Base-by-base conservation (phyloP, 1,140 invertebrate genomes). In the Hyphantria cunea region DNA sequence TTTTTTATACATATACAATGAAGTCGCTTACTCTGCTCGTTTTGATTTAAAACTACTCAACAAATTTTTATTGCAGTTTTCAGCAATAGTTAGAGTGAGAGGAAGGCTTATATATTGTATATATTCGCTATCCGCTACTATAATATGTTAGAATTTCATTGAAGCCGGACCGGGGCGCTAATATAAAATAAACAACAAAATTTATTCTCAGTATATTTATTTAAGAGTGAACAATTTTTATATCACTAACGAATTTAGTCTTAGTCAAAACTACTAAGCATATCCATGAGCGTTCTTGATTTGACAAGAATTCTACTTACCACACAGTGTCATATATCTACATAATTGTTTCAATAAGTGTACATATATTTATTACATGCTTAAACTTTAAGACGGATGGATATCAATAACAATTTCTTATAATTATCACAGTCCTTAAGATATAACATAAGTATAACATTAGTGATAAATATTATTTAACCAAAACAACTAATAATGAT, bases 401-500 rank as follows among this genome's bases (percentile, higher is more conserved):
- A 72, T 13, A 68, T 64, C 53, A 62, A 50, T 60, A 50, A 44
- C 52, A 58, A 63, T 66, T 68, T 63, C 44, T 45, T 65, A 53
- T 45, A 52, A 45, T 70, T 68, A 72, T 72, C 66, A 72, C 70
- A 72, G 66, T 60, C 48, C 53, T 64, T 31, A 25, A 15, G 25
- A 42, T 53, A 17, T 41, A 3, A 25, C 17, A 25, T 25, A 3
- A 25, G 17, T 25, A 25, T 25, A 25, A 25, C 17, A 25, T 25
- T 25, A 25, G 1, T 25, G 17, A 3, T 25, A 25, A 25, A 25
- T 25, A 25, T 25, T 25, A 25, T 25, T 25, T 5, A 25, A 25
- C 17, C 17, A 25, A 25, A 25, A 25, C 5, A 25, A 25, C 17
- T 25, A 25, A 25, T 25, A 47, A 45, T 33, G 17, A 3, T n/a